These are phyloP conservation scores for Gerris lacustris DNA, from an alignment of 2,888 invertebrate genomes.

Conservation along the genomic window DNA sequence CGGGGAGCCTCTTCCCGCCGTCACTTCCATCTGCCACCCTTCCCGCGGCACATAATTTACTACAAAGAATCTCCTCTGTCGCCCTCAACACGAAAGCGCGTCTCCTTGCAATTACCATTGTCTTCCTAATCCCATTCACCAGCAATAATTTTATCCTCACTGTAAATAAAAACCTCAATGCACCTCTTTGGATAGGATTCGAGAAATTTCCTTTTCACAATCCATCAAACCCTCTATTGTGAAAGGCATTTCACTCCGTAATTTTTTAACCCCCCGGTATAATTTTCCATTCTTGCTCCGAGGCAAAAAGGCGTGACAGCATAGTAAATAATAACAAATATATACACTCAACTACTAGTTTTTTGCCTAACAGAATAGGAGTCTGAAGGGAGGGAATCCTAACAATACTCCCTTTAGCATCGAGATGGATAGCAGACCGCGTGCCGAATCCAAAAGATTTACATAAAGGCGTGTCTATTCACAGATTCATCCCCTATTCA, in stretches of 20 bases:
- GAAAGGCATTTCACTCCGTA: not conserved
- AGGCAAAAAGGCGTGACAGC: not conserved
- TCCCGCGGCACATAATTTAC: not conserved
- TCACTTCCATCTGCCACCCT: not conserved
- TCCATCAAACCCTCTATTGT: not conserved
- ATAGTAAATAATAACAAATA: constrained; percentile 5
- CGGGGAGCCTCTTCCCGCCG: not conserved
- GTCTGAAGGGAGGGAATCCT: too few species aligned
- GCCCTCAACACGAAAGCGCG: not conserved
- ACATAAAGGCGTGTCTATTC: too few species aligned
- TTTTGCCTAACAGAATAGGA: too few species aligned
- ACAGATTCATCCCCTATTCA: too few species aligned
- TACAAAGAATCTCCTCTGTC: not conserved
- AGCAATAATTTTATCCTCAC: not conserved
- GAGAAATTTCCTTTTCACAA: not conserved
- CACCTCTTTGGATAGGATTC: not conserved
- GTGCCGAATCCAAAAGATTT: too few species aligned
- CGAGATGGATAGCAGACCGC: too few species aligned
- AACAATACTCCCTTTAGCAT: too few species aligned
- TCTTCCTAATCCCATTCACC: not conserved
- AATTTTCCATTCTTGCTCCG: not conserved
- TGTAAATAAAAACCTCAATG: constrained; percentile 5
- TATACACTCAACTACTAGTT: not conserved
- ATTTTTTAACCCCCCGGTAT: not conserved
- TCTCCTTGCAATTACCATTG: not conserved